phyloP scores from a whole-genome alignment of 2,113 vertebrate genomes.

The Daboia siamensis region DNA sequence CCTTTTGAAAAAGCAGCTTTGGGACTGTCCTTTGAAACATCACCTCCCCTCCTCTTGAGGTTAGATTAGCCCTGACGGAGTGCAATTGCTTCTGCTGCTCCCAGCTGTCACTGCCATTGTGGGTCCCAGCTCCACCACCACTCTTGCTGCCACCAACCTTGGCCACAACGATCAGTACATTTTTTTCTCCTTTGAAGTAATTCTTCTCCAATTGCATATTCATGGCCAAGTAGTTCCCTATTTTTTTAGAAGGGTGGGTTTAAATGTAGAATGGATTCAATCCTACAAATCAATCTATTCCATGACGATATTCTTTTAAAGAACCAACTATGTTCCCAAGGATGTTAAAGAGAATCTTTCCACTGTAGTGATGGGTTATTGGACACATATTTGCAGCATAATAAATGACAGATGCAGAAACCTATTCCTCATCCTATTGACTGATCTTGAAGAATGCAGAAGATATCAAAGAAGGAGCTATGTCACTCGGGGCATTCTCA shows the following conservation, averaged over 20 bases:
- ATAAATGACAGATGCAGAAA: not conserved
- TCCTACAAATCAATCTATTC: constrained; percentile 33
- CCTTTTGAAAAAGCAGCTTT: not conserved
- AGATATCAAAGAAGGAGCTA: not conserved
- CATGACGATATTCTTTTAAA: constrained; percentile 30
- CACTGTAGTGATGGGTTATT: constrained; percentile 8
- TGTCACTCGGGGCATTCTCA: not conserved
- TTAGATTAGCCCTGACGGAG: not conserved
- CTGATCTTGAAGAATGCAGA: not conserved
- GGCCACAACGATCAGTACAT: constrained; percentile 23
- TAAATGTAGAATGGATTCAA: constrained; percentile 49
- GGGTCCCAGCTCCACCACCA: not conserved
- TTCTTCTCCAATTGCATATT: constrained; percentile 48
- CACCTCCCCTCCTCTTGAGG: accelerated
- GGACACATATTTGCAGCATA: not conserved
- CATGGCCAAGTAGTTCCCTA: constrained; percentile 31
- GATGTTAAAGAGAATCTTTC: constrained; percentile 26
- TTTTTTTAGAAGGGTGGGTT: constrained; percentile 45
- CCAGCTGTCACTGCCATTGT: not conserved
- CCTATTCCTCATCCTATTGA: not conserved
- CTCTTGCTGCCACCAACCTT: not conserved
- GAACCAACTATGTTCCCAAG: constrained; percentile 10
- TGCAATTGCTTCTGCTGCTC: not conserved
- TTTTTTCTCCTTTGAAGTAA: constrained; percentile 33
- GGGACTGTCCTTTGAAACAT: not conserved